Conservation (phyloP, 2,797 vertebrate species). For the Parauchenoglanis ngamensis region DNA sequence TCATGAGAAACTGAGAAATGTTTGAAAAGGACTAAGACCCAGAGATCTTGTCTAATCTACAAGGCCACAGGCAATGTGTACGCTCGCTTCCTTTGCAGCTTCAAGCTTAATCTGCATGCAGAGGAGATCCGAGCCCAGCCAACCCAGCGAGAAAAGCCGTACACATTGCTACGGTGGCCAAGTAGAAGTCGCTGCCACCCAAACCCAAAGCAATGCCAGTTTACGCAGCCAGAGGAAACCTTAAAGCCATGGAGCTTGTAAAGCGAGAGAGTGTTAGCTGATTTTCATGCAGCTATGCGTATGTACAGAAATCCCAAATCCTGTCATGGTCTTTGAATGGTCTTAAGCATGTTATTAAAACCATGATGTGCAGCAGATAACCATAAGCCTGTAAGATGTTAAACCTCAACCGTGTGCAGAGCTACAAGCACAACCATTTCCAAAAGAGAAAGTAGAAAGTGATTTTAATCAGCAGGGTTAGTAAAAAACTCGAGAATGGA, state of each 20-base stretch:
- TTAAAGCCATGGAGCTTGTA: neutral
- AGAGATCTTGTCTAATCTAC: constrained; percentile 68
- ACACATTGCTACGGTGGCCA: constrained; percentile 70
- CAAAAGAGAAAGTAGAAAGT: constrained; percentile 42
- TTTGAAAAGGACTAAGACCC: constrained; percentile 63
- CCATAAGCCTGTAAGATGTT: constrained; percentile 12
- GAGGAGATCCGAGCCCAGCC: constrained; percentile 69
- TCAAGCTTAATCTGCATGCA: constrained; percentile 63
- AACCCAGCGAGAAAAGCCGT: constrained; percentile 76
- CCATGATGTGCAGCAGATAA: neutral
- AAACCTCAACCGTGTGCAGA: constrained; percentile 23
- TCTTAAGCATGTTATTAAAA: neutral
- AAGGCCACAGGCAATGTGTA: constrained; percentile 79
- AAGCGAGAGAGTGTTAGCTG: neutral
- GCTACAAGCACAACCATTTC: constrained; percentile 52
- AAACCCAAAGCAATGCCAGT: constrained; percentile 24
- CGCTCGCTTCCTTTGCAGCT: constrained; percentile 72
- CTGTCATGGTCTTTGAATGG: constrained; percentile 3
- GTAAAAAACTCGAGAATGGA: constrained; percentile 75
- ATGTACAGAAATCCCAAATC: neutral
- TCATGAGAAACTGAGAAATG: constrained; percentile 66
- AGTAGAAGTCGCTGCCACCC: constrained; percentile 53
- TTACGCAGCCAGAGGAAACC: constrained; percentile 12
- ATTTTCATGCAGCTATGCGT: constrained; percentile 3
- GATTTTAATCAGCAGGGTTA: constrained; percentile 72